These are phyloP conservation scores for Oscheius sp. DNA, from an alignment of 2,888 invertebrate species.

Conservation along the genomic window DNA sequence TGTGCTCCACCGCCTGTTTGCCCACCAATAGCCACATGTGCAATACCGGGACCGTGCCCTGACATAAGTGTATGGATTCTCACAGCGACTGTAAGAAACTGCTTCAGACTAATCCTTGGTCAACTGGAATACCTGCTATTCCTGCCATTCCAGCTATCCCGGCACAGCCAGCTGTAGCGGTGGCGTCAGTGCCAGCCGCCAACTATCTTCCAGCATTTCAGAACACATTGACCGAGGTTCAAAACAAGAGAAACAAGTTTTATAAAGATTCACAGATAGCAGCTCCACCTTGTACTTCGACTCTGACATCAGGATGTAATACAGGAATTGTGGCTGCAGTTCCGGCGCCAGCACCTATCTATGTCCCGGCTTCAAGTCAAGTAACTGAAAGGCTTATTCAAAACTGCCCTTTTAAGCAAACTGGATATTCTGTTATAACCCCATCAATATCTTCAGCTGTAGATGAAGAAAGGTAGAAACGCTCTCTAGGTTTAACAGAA, in stretches of 20 bases:
- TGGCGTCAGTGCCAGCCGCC: conserved; percentile 33
- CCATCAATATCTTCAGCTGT: conserved; percentile 11
- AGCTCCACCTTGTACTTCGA: conserved; percentile 30
- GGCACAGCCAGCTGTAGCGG: conserved; percentile 7
- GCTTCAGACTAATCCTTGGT: conserved; percentile 2
- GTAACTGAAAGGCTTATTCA: neutral
- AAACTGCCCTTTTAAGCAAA: conserved; percentile 8
- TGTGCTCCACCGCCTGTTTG: conserved; percentile 43
- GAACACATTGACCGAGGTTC: too few species aligned
- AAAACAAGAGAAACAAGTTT: too few species aligned
- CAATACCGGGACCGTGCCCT: conserved; percentile 46
- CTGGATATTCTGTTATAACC: neutral
- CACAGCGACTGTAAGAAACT: neutral
- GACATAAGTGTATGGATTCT: neutral
- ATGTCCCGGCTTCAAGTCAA: conserved; percentile 23
- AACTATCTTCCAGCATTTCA: too few species aligned
- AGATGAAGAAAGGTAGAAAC: conserved; percentile 21
- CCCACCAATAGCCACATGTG: conserved; percentile 47
- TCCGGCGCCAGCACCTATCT: conserved; percentile 19
- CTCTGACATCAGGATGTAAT: conserved; percentile 19
- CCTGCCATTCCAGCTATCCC: conserved; percentile 30
- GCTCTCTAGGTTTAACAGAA: neutral
- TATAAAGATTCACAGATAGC: conserved; percentile 19
- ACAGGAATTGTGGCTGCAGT: neutral
- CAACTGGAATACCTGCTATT: neutral